A percentile compares a stretch with the other conserved stretches of the same genome.
Evolutionary conservation across 2,113 vertebrate genomes (phyloP).

Genomic region (Nerophis lumbriciformis): DNA sequence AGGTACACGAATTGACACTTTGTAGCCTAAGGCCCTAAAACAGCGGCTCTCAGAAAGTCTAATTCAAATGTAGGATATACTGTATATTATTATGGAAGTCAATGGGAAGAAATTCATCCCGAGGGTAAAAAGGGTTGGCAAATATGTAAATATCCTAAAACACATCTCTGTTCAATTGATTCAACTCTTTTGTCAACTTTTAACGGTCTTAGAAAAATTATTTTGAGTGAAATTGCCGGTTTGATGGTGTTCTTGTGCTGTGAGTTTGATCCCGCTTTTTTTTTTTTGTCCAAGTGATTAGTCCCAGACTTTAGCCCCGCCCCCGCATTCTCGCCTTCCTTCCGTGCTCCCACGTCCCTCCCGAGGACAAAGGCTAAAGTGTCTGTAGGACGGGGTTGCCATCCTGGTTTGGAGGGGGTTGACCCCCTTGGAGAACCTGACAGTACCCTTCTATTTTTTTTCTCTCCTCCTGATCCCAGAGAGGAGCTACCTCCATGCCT

Average conservation of each 20-base stretch:
- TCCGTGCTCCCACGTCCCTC: constrained; percentile 50
- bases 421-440: constrained; percentile 65
- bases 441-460: constrained; percentile 51
- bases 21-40: no score
- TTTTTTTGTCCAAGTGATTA: constrained; percentile 54
- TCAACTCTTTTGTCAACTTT: no score
- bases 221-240: no score
- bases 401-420: constrained; percentile 60
- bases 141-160: no score
- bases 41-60: no score
- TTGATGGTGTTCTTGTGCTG: background rate
- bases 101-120: no score
- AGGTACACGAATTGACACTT: no score
- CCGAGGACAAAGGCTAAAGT: constrained; percentile 72
- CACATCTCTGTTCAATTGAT: no score
- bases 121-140: no score
- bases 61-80: no score
- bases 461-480: constrained; percentile 50
- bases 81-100: no score
- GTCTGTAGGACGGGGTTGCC: constrained; percentile 61
- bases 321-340: constrained; percentile 49
- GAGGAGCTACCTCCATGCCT: constrained; percentile 51
- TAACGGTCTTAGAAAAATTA: no score
- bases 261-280: constrained; percentile 51
- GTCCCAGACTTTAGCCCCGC: constrained; percentile 47